Evolutionary conservation across 1,140 invertebrate species (phyloP).

Genomic region (Aphelenchoides besseyi): DNA sequence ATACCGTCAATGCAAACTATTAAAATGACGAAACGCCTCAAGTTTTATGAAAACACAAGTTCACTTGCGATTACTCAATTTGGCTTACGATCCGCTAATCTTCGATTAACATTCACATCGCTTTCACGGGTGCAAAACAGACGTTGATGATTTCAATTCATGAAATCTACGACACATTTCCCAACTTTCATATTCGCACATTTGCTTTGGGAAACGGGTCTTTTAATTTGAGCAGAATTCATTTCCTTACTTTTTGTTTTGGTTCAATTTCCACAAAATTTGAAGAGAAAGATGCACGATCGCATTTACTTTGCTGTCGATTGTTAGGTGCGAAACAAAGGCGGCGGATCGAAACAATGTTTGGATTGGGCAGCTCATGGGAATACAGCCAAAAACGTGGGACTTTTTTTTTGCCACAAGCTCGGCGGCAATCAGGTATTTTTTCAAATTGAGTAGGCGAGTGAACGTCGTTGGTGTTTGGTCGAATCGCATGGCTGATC

Average conservation of each 20-base stretch:
- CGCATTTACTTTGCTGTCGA: constrained; percentile 2
- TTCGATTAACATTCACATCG: neutral
- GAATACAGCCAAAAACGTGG: constrained; percentile 63
- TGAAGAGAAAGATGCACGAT: neutral
- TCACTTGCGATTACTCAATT: neutral
- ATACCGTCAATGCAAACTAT: neutral
- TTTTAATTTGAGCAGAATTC: no score
- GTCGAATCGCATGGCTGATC: no score
- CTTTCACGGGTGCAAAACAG: no score
- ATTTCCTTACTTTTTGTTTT: neutral
- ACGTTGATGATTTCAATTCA: no score
- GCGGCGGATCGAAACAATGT: constrained; percentile 61
- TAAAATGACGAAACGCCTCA: neutral
- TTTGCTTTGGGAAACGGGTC: no score
- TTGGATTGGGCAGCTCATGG: constrained; percentile 54
- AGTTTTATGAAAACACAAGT: no score
- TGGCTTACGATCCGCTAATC: neutral
- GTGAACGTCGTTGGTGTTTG: no score
- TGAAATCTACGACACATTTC: no score
- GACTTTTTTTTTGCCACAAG: constrained; percentile 90
- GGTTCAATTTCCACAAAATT: neutral
- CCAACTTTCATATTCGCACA: no score
- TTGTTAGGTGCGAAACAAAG: constrained; percentile 57
- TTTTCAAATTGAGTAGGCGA: constrained; percentile 12
- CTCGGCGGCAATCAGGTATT: constrained; percentile 91